These are phyloP conservation scores for Lagocephalus sceleratus DNA, from an alignment of 2,797 vertebrate species.

Conservation along the genomic window DNA sequence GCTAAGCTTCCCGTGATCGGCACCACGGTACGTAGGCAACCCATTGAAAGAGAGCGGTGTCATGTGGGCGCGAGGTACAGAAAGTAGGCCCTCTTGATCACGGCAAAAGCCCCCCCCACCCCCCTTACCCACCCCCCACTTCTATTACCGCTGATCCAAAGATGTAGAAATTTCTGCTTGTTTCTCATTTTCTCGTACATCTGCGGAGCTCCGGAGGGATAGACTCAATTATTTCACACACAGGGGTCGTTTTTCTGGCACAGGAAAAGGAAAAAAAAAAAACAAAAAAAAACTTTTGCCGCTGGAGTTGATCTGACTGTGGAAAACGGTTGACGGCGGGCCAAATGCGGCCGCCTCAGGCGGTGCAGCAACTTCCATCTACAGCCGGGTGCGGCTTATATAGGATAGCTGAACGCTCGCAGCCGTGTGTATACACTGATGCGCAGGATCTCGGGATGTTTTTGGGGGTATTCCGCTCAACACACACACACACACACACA, in stretches of 20 bases:
- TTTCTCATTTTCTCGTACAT: no score
- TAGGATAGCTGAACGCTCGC: conserved; percentile 14
- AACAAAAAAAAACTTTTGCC: conserved; percentile 21
- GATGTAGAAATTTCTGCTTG: not conserved
- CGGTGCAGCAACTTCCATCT: conserved; percentile 25
- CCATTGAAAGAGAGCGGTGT: no score
- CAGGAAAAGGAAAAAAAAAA: conserved; percentile 2
- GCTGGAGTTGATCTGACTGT: conserved; percentile 38
- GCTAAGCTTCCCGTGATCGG: no score
- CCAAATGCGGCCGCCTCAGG: conserved; percentile 53
- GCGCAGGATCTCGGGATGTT: no score
- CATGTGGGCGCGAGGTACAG: no score
- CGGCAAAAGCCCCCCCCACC: no score
- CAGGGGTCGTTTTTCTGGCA: conserved; percentile 31
- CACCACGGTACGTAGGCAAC: no score
- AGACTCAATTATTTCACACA: not conserved
- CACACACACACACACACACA: not conserved
- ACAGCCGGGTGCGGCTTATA: conserved; percentile 43
- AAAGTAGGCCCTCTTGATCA: no score
- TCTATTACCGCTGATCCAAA: not conserved
- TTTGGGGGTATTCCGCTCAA: not conserved
- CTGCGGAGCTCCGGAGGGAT: no score
- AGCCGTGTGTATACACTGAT: no score
- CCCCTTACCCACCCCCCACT: no score
- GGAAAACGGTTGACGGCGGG: conserved; percentile 49